Evolutionary conservation across 2,113 vertebrate species (phyloP), one percentile per base, ranked within the genome.

Genomic region (Rutilus rutilus): DNA sequence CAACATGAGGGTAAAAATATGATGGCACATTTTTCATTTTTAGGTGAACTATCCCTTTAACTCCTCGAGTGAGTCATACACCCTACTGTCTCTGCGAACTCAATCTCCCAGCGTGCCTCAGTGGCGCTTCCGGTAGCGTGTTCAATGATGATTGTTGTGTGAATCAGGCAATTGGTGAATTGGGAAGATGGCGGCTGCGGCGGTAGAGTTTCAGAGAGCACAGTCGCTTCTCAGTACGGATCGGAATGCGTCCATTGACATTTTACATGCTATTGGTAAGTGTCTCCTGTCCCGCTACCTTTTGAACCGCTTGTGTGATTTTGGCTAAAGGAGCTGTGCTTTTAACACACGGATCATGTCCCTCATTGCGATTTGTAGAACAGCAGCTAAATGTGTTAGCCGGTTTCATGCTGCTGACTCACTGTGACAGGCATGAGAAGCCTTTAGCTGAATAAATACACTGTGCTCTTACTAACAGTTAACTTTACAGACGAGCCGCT

Each of bases 201-300:
- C 97, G 87, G 96, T 96, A 94, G 97, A 98, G 96, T 97, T 97
- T 94, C 97, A 97, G 95, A 97, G 97, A 94, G 97, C 97, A 12
- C 97, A 97, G 95, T 97, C 97, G 92, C 94, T 98, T 86, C 93
- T 98, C 86, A 96, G 94, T 90, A 97, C 97, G 78, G 97, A 98
- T 92, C 94, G 95, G 87, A 94, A 97, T 91, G 97, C 97, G 78
- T 97, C 96, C 59, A 98, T 98, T 89, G 97, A 97, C 89, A 98
- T 98, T 90, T 93, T 97, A 64, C 97, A 97, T 84, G 97, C 96
- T 78, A 97, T 98, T 89, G 97, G 97, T 98, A 95, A 94, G 92
- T 78, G 33, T 9, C 6, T 67, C 21, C 23, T 47, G 50, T 67
- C 23, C 23, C 14, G 47, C 19, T 50, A 10, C n/a, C 50, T 11